These are phyloP conservation scores for Ormyrus rosae DNA, from an alignment of 2,888 invertebrate genomes.

Conservation along the genomic window DNA sequence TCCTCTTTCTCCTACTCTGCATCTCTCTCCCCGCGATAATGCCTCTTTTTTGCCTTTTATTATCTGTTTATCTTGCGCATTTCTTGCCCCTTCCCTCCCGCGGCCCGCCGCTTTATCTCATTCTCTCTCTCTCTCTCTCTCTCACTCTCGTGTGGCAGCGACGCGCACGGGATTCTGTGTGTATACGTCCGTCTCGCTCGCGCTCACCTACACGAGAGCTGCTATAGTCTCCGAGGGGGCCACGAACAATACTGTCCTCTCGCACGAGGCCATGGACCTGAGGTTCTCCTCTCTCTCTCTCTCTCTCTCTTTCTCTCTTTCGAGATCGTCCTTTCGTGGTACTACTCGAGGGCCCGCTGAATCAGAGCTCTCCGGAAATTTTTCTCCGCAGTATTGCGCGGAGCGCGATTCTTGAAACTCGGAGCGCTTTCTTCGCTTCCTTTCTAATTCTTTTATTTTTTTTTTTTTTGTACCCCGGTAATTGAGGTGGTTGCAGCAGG, in stretches of 20 bases:
- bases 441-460: too few species aligned
- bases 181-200: slow-evolving; percentile 17
- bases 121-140: slow-evolving; percentile 13
- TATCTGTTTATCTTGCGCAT: slow-evolving; percentile 51
- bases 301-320: neutral
- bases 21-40: neutral
- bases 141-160: slow-evolving; percentile 15
- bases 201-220: slow-evolving; percentile 28
- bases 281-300: slow-evolving; percentile 13
- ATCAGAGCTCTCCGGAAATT: too few species aligned
- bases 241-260: slow-evolving; percentile 53
- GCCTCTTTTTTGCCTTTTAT: slow-evolving; percentile 35
- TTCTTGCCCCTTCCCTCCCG: slow-evolving; percentile 25
- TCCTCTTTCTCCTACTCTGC: slow-evolving; percentile 10
- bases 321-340: too few species aligned
- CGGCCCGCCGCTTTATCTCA: too few species aligned
- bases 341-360: too few species aligned
- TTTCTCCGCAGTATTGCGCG: too few species aligned
- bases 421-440: too few species aligned
- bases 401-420: too few species aligned
- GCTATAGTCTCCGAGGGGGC: slow-evolving; percentile 14
- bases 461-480: too few species aligned
- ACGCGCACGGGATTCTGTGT: slow-evolving; percentile 27
- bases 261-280: slow-evolving; percentile 35
- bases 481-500: too few species aligned